Percentiles rank a stretch among this genome's conserved stretches.
Conservation (phyloP, 1,140 invertebrate species). For the Gonioctena quinquepunctata region DNA sequence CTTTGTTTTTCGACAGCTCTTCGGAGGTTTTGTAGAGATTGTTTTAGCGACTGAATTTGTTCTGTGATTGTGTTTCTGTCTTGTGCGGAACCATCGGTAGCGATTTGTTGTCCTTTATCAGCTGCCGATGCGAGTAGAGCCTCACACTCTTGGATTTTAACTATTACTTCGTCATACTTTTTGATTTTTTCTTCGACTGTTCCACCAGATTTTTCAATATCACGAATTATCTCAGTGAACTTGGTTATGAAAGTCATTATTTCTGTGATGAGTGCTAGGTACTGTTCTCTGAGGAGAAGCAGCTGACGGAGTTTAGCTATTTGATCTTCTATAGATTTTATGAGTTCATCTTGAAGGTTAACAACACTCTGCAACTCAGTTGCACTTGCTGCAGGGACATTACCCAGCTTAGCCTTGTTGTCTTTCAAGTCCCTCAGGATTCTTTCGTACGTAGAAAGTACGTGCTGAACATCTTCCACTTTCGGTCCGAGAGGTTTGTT, state of each 20-base stretch:
- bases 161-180: conserved; percentile 81
- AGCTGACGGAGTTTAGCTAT: conserved; percentile 77
- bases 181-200: conserved; percentile 86
- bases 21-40: conserved; percentile 77
- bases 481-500: conserved; percentile 84
- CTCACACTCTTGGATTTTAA: conserved; percentile 86
- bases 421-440: conserved; percentile 79
- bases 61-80: conserved; percentile 87
- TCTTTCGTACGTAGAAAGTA: conserved; percentile 77
- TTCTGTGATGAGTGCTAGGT: conserved; percentile 81
- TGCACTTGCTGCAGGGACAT: conserved; percentile 74
- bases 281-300: conserved; percentile 82
- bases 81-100: conserved; percentile 80
- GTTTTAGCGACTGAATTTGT: conserved; percentile 83
- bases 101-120: conserved; percentile 91
- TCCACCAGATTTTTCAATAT: conserved; percentile 80
- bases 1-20: conserved; percentile 82
- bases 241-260: conserved; percentile 85
- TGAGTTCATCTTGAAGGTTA: conserved; percentile 81
- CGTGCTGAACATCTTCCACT: conserved; percentile 81
- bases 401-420: conserved; percentile 78
- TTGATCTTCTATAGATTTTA: conserved; percentile 81
- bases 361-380: conserved; percentile 78
- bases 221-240: conserved; percentile 82
- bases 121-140: conserved; percentile 81